Percentiles rank a stretch among this genome's conserved stretches.
These are phyloP conservation scores for Eupithecia inturbata DNA, from an alignment of 2,888 invertebrate species.

Conservation along the genomic window DNA sequence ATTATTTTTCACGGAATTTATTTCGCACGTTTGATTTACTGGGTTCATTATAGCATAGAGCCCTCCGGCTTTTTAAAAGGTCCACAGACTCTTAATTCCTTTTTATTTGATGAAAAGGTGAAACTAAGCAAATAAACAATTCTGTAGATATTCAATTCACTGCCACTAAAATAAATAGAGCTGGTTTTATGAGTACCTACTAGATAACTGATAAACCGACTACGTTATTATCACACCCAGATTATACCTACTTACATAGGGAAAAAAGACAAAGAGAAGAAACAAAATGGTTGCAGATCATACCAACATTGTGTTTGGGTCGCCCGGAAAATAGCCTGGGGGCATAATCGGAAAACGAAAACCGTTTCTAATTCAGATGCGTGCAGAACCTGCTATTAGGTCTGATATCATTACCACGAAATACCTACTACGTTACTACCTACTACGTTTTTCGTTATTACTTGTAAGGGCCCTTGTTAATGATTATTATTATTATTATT, in stretches of 20 bases:
- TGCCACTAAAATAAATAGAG: neutral
- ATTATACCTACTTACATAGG: neutral
- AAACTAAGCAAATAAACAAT: neutral
- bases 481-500: too few species aligned
- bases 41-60: constrained; percentile 24
- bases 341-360: too few species aligned
- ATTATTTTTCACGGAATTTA: constrained; percentile 35
- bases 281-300: neutral
- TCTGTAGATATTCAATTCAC: neutral
- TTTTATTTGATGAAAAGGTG: neutral
- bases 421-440: too few species aligned
- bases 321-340: too few species aligned
- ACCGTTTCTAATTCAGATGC: too few species aligned
- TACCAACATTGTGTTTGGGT: too few species aligned
- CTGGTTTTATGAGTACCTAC: neutral
- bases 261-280: too few species aligned
- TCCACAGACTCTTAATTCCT: neutral
- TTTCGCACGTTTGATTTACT: constrained; percentile 30
- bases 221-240: neutral
- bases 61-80: neutral
- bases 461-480: too few species aligned
- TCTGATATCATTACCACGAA: too few species aligned
- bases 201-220: neutral
- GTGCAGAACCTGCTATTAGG: too few species aligned
- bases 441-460: too few species aligned